Percentiles rank a stretch among this genome's conserved stretches.
Conservation (phyloP, 2,888 invertebrate species). For the Entomobrya multifasciata region DNA sequence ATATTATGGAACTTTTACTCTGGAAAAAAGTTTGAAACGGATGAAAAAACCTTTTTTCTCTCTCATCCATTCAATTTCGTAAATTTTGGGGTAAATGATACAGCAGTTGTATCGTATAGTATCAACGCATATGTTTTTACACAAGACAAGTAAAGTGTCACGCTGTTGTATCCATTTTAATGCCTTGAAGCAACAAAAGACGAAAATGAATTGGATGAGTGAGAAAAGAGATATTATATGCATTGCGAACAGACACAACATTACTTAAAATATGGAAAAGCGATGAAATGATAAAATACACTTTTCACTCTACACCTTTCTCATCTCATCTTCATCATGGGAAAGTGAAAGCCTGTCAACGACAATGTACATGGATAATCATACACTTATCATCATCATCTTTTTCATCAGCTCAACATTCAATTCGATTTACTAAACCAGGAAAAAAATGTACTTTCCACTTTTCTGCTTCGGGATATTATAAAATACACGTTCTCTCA, state of each 20-base stretch:
- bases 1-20: not conserved
- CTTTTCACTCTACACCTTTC: no score
- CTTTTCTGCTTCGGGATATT: no score
- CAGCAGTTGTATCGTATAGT: no score
- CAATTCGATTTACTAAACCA: slow-evolving; percentile 16
- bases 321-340: no score
- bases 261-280: not conserved
- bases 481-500: no score
- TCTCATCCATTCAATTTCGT: not conserved
- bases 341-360: not conserved
- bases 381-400: not conserved
- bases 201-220: not conserved
- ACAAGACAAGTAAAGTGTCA: slow-evolving; percentile 43
- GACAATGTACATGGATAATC: not conserved
- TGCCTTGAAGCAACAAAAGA: slow-evolving; percentile 53
- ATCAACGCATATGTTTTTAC: slow-evolving; percentile 4
- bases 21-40: slow-evolving; percentile 25
- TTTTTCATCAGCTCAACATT: not conserved
- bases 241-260: not conserved
- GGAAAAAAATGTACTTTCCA: not conserved
- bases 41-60: slow-evolving; percentile 3
- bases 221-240: slow-evolving; percentile 22
- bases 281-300: not conserved
- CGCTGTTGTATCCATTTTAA: not conserved
- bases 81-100: no score